Conservation (phyloP, 2,113 vertebrate species). For the Coptodon rendalli region DNA sequence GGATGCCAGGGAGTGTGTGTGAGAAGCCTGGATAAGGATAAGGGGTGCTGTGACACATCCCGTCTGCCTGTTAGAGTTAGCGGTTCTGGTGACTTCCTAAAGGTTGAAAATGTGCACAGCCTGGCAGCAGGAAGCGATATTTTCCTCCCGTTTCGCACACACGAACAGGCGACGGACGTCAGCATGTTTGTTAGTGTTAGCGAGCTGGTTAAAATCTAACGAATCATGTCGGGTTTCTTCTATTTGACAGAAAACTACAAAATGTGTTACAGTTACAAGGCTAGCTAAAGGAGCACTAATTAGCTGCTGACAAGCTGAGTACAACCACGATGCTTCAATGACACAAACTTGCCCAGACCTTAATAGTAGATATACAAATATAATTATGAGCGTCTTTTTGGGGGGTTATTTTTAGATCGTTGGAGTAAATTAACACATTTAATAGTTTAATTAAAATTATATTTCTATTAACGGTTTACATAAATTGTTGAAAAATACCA, state of each 20-base stretch:
- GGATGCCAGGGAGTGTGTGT: background rate
- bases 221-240: too few relatives aligned
- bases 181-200: slow-evolving; percentile 18
- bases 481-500: background rate
- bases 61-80: background rate
- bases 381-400: background rate
- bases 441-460: background rate
- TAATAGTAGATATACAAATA: background rate
- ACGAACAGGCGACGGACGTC: background rate
- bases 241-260: accelerated
- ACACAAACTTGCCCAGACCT: background rate
- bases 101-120: background rate
- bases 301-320: background rate
- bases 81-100: background rate
- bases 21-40: background rate
- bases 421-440: background rate
- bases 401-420: background rate
- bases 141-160: slow-evolving; percentile 3
- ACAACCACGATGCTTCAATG: slow-evolving; percentile 11
- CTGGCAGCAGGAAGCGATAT: background rate
- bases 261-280: accelerated
- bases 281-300: background rate
- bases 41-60: background rate
- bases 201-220: background rate
- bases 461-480: background rate